Evolutionary conservation across 2,888 invertebrate genomes (phyloP), one percentile per base, ranked within the genome.

Genomic region (Dasypogon diadema): DNA sequence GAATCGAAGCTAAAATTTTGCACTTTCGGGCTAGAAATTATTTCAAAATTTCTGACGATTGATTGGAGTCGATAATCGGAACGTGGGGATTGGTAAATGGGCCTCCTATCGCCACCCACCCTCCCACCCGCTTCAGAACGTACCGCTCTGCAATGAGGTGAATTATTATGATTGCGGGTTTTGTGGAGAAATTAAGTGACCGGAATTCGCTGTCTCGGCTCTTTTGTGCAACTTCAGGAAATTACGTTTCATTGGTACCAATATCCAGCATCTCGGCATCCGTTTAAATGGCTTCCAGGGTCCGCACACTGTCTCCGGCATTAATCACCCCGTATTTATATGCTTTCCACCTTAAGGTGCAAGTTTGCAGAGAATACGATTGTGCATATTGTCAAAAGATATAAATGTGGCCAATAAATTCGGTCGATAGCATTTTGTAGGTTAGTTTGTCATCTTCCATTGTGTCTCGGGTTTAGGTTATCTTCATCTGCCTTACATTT

Each of bases 311-410:
- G 73, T 73, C 26, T 46, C 48, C 22, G 34, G 42, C 51, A 76
- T 76, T 72, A 76, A 73, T 76, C 76, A 76, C 70, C 21, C 14
- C 16, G 51, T 73, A 76, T 76, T 73, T 76, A 74, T 76, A 68
- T 74, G 63, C 30, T 21, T 65, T 74, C 30, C 21, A 68, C 74
- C 65, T 74, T 76, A 65, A 56, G 65, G 42, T 56, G 30, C 30
- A 74, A 76, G 34, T 76, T 74, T 48, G 55, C 34, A 37, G 65
- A 46, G 54, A 14, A 54, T 34, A 54, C 54, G 70, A 70, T 51
- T 70, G 70, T 70, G 70, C 70, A 70, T 16, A 34, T 22, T 51
- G 70, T 54, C 51, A 34, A 10, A 26, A 24, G n/a, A 30, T 14
- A 70, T 70, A 70, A 54, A 26, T 70, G 30, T 51, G 26, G 54